Percentiles rank a stretch among this genome's conserved stretches.
These are phyloP conservation scores for Tupaia tana DNA, from an alignment of 2,113 vertebrate species.

Conservation along the genomic window DNA sequence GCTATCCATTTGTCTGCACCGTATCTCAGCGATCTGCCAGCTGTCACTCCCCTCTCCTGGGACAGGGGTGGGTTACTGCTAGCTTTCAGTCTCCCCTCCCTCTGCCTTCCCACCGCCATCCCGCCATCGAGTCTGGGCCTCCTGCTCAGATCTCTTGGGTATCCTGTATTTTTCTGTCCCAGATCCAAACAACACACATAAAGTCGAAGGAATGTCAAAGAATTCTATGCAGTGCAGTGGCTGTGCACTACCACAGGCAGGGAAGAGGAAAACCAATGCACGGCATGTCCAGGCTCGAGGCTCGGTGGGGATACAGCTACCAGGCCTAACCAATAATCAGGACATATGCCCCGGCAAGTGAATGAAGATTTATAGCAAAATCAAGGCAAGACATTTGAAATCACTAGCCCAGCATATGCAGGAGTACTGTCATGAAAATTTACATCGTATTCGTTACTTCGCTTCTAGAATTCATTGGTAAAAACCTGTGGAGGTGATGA, in stretches of 20 bases:
- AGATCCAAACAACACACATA: not conserved
- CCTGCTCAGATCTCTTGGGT: not conserved
- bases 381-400: constrained; percentile 3
- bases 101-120: not conserved
- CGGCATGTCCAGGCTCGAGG: constrained; percentile 4
- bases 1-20: not conserved
- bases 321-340: constrained; percentile 36
- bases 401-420: not conserved
- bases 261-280: not conserved
- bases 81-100: not conserved
- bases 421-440: not conserved
- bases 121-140: not conserved
- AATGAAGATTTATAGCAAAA: constrained; percentile 10
- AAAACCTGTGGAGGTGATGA: not conserved
- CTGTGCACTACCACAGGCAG: not conserved
- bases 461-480: not conserved
- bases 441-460: not conserved
- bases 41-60: constrained; percentile 38
- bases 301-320: not conserved
- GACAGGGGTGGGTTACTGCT: not conserved
- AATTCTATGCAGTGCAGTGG: not conserved
- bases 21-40: not conserved
- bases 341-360: not conserved
- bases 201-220: not conserved
- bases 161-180: not conserved